Percentiles rank a stretch among this genome's conserved stretches.
Evolutionary conservation across 2,797 vertebrate genomes (phyloP).

Genomic region (Pitangus sulphuratus): DNA sequence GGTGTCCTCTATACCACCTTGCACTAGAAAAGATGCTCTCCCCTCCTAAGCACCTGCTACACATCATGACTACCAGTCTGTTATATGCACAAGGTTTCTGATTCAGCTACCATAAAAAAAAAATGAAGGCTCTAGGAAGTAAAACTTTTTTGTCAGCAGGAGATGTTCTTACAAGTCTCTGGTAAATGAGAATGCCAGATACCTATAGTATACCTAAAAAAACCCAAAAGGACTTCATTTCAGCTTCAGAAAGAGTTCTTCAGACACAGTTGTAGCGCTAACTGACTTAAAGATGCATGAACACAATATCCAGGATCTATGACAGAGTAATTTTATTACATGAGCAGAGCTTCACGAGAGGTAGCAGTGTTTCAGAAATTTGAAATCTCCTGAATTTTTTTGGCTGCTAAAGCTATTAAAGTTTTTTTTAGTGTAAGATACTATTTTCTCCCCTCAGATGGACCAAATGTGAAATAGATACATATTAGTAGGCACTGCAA

Average conservation of each 20-base stretch:
- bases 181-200: neutral
- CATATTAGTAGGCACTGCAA: neutral
- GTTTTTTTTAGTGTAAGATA: neutral
- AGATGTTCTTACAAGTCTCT: neutral
- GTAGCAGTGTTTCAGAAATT: neutral
- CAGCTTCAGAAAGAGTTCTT: neutral
- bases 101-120: neutral
- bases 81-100: neutral
- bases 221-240: neutral
- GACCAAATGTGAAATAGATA: neutral
- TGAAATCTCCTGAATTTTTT: neutral
- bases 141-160: neutral
- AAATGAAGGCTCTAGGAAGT: neutral
- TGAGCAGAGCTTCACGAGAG: neutral
- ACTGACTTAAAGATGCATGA: neutral
- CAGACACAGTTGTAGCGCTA: neutral
- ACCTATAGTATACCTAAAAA: neutral
- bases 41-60: neutral
- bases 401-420: neutral
- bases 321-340: neutral
- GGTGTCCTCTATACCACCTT: neutral
- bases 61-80: neutral
- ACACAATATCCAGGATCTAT: neutral
- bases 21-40: neutral
- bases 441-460: neutral